A percentile compares a stretch with the other conserved stretches of the same genome.
phyloP scores from a whole-genome alignment of 2,797 vertebrate genomes.

The Melanotaenia nigrans region DNA sequence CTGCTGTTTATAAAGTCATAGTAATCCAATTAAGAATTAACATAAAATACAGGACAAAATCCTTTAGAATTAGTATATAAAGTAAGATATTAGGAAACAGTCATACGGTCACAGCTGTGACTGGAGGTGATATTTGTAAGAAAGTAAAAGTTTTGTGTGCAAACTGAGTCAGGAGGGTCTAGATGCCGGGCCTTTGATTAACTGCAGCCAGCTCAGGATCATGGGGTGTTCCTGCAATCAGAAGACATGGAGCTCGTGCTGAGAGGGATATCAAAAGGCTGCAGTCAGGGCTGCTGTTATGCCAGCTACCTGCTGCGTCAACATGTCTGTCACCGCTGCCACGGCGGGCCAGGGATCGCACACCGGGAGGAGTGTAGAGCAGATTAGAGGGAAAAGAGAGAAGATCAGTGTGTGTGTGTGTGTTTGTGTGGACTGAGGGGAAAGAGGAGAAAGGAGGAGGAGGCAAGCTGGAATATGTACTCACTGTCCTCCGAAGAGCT shows the following conservation, averaged over 20 bases:
- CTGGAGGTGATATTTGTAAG: slow-evolving; percentile 1
- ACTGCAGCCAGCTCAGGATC: slow-evolving; percentile 46
- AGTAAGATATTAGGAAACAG: neutral
- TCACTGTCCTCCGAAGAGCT: slow-evolving; percentile 98
- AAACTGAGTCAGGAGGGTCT: slow-evolving; percentile 29
- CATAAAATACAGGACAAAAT: neutral
- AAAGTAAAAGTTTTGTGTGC: slow-evolving; percentile 19
- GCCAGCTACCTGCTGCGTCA: slow-evolving; percentile 66
- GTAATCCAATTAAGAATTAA: too few species aligned
- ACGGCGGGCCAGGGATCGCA: slow-evolving; percentile 46
- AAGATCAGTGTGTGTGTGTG: neutral
- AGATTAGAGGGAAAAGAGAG: slow-evolving; percentile 7
- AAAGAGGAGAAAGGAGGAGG: slow-evolving; percentile 1
- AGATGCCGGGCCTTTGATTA: slow-evolving; percentile 56
- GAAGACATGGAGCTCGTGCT: slow-evolving; percentile 60
- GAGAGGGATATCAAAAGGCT: slow-evolving; percentile 67
- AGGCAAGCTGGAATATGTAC: slow-evolving; percentile 59
- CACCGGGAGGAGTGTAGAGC: slow-evolving; percentile 32
- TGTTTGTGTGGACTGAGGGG: neutral
- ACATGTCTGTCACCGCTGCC: slow-evolving; percentile 52
- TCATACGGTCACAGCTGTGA: neutral
- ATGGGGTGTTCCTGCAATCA: slow-evolving; percentile 66
- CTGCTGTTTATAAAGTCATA: neutral
- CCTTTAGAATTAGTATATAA: neutral
- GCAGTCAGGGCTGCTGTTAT: slow-evolving; percentile 48